Evolutionary conservation across 2,113 vertebrate species (phyloP), one percentile per base, ranked within the genome.

Genomic region (Eolophus roseicapilla): DNA sequence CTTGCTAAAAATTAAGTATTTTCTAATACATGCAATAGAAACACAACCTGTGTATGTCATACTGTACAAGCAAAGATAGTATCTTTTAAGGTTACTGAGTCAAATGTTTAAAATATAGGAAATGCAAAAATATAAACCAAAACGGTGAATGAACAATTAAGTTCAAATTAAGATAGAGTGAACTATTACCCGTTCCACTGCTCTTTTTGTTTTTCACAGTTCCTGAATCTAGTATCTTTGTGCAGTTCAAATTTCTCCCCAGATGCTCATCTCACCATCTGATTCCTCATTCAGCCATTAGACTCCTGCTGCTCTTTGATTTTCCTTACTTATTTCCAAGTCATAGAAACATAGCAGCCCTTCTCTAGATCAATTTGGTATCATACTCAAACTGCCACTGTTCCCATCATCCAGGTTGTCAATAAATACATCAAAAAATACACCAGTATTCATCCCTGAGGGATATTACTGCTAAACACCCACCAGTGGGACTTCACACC

Each of bases 251-350:
- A 79, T 70, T 77, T 90, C 31, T 86, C 75, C 60, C 79, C 31
- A 69, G 70, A 80, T 3, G 3, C 37, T 93, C 71, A 83, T 93
- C 59, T 90, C 44, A 35, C 46, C 31, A 77, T 57, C 62, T 85
- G 52, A 93, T 77, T 88, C 49, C 49, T 82, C 47, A 47, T 84
- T 83, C 86, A 86, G 33, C 15, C 65, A 55, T 88, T 89, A 82
- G 29, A 84, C 41, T 85, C 81, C 89, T 84, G 64, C 77, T 74
- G 83, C 46, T 92, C 33, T 39, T 92, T 79, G 37, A 76, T 76
- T 96, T 91, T 92, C 46, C 46, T 67, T 77, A 28, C 35, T 89
- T 50, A 8, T 77, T 94, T 91, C 23, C 52, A 82, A 84, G 65
- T 83, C 29, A 68, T 11, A 89, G 74, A 63, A 86, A 71, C 6